Evolutionary conservation across 2,888 invertebrate species (phyloP), one percentile per base, ranked within the genome.

Genomic region (Lysandra coridon): DNA sequence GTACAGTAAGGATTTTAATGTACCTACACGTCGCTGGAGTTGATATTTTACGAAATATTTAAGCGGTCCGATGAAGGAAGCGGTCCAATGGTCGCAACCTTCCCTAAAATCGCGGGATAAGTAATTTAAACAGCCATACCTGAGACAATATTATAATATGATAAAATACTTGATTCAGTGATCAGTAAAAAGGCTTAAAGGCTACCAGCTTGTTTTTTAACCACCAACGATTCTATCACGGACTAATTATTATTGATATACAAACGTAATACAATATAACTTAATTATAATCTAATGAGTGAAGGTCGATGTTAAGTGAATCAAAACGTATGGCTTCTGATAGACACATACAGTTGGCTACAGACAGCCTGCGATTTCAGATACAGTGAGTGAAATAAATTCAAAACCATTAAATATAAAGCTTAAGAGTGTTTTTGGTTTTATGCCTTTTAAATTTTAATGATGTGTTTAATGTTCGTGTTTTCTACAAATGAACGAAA

Each of bases 301-400:
- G 53, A 76, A 76, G 76, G 76, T 57, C 53, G 57, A 76, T 14
- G 76, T 53, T 76, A 75, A 76, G 53, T 57, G 53, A 76, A 76
- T 53, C 53, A 23, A 30, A 57, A 30, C 23, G 30, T 76, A 57
- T 6, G 76, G 76, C 76, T 76, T 76, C 76, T 33, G 30, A 76
- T 30, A 53, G 53, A 57, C 53, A 23, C 7, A 49, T 14, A 5
- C 75, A 75, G 75, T 75, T 17, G 75, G 49, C 49, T 23, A 7
- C 49, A 30, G n/a, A 0, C 23, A 49, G 49, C 75, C 44, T 30
- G 4, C 12, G 17, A 23, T 75, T 44, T 75, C 2, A 12, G 10
- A 12, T 75, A 37, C 44, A 30, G 69, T 37, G 4, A 14, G 5
- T 33, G 4, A 69, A 33, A 69, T 69, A 4, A 33, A 69, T 30